Evolutionary conservation across 2,113 vertebrate genomes (phyloP).

Genomic region (Austrofundulus limnaeus): DNA sequence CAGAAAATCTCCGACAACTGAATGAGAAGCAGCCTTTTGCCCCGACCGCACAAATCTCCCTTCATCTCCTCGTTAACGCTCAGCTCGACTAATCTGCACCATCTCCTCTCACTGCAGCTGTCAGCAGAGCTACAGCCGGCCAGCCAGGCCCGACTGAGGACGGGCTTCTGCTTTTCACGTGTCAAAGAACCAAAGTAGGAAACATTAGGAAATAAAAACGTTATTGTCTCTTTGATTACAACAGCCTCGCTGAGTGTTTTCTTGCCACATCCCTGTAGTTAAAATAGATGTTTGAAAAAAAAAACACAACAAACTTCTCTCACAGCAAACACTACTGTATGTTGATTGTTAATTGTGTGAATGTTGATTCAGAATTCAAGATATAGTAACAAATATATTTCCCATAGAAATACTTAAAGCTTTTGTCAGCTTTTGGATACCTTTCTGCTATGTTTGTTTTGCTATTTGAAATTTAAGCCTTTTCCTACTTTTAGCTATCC

Average conservation of each 20-base stretch:
- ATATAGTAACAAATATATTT: too few relatives aligned
- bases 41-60: slow-evolving; percentile 58
- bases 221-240: slow-evolving; percentile 50
- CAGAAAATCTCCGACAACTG: slow-evolving; percentile 40
- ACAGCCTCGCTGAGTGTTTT: slow-evolving; percentile 14
- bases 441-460: too few relatives aligned
- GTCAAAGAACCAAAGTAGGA: slow-evolving; percentile 30
- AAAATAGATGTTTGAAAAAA: too few relatives aligned
- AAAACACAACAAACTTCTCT: too few relatives aligned
- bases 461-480: too few relatives aligned
- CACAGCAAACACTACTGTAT: too few relatives aligned
- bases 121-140: slow-evolving; percentile 9
- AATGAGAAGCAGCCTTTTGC: slow-evolving; percentile 41
- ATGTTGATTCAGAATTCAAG: too few relatives aligned
- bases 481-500: too few relatives aligned
- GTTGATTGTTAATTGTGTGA: too few relatives aligned
- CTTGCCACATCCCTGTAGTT: slow-evolving; percentile 17
- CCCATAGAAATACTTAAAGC: too few relatives aligned
- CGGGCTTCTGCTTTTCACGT: slow-evolving; percentile 58
- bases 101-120: slow-evolving; percentile 15
- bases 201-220: slow-evolving; percentile 35
- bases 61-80: slow-evolving; percentile 58
- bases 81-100: slow-evolving; percentile 56
- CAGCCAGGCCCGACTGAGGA: slow-evolving; percentile 9
- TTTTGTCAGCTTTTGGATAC: too few relatives aligned